These are phyloP conservation scores for Chamaetylas fuelleborni DNA, from an alignment of 2,113 vertebrate genomes.

Conservation along the genomic window DNA sequence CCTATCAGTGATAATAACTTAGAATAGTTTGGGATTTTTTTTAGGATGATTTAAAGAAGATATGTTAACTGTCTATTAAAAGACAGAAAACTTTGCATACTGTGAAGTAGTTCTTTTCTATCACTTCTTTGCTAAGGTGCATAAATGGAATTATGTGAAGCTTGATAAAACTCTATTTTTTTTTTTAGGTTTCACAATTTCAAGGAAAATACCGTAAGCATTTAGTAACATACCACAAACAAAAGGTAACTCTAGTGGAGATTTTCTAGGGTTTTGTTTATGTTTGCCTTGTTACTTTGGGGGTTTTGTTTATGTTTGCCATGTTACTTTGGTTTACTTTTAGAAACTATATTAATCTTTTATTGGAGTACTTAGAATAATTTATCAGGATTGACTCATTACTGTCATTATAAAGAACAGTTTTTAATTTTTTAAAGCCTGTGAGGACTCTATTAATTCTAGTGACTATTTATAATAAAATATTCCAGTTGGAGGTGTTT, in stretches of 20 bases:
- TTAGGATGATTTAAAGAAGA: neutral
- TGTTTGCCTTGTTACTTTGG: neutral
- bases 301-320: neutral
- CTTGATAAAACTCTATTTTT: neutral
- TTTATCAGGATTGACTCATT: neutral
- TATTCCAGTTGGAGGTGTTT: neutral
- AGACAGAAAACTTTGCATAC: neutral
- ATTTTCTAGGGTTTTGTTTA: neutral
- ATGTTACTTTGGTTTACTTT: neutral
- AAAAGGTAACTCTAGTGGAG: conserved; percentile 74
- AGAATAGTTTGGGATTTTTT: neutral
- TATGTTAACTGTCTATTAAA: neutral
- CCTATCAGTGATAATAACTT: neutral
- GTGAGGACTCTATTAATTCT: neutral
- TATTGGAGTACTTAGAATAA: neutral
- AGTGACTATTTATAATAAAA: neutral
- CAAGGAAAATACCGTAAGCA: conserved; percentile 85
- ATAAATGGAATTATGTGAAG: neutral
- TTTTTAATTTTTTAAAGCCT: neutral
- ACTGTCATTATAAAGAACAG: neutral
- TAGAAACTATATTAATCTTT: neutral
- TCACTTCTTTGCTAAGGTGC: neutral
- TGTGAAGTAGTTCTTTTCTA: neutral
- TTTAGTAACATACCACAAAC: conserved; percentile 76
- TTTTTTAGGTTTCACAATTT: conserved; percentile 82